Percentiles rank a stretch among this genome's conserved stretches.
Conservation (phyloP, 2,888 invertebrate genomes). For the Eurois occulta region DNA sequence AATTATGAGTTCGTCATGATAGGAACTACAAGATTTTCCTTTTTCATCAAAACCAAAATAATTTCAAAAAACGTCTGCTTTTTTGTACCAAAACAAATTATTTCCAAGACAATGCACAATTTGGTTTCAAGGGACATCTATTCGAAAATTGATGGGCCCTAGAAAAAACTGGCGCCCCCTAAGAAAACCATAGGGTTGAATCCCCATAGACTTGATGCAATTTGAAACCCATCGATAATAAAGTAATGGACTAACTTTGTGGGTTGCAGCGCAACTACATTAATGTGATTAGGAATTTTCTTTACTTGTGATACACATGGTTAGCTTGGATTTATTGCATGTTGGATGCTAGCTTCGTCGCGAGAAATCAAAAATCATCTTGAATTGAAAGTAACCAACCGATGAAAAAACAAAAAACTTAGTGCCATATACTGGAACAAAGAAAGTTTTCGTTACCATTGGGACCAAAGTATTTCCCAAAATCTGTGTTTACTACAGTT, state of each 20-base stretch:
- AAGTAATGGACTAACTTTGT: conserved; percentile 85
- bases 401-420: not conserved
- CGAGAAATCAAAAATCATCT: not conserved
- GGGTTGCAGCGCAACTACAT: conserved; percentile 87
- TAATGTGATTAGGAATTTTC: conserved; percentile 86
- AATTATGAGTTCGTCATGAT: conserved; percentile 18
- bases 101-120: conserved; percentile 51
- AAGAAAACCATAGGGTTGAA: conserved; percentile 71
- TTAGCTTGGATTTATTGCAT: conserved; percentile 2
- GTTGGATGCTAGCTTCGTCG: not conserved
- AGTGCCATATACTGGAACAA: not conserved
- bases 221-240: conserved; percentile 89
- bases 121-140: conserved; percentile 56
- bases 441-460: not conserved
- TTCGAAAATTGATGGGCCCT: conserved; percentile 52
- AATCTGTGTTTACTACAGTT: not conserved
- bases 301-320: conserved; percentile 73
- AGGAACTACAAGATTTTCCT: conserved; percentile 7
- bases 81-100: conserved; percentile 23
- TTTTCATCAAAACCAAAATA: not conserved
- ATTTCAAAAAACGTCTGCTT: not conserved
- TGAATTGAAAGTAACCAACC: not conserved
- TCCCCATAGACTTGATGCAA: conserved; percentile 85
- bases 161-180: conserved; percentile 59
- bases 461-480: not conserved